Conservation (phyloP, 2,113 vertebrate genomes). For the Cathartes aura region DNA sequence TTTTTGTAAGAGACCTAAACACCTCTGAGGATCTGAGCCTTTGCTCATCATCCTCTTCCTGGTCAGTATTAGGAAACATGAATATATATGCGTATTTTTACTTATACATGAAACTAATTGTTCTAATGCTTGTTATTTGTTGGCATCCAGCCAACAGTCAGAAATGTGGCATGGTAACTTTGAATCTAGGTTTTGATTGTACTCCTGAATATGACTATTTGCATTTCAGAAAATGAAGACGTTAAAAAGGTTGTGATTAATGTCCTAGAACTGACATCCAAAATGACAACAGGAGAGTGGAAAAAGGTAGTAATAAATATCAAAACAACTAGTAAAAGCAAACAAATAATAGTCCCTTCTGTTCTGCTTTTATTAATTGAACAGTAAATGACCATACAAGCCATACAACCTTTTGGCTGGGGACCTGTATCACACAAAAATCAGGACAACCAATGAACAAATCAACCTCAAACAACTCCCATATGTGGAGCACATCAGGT, state of each 20-base stretch:
- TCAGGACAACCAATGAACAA: not conserved
- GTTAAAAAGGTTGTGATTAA: not conserved
- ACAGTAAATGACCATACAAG: not conserved
- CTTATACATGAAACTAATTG: not conserved
- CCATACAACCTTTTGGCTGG: not conserved
- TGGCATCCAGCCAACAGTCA: not conserved
- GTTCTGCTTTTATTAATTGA: not conserved
- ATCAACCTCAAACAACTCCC: not conserved
- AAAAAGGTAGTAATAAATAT: not conserved
- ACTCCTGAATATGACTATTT: not conserved
- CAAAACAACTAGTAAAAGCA: not conserved
- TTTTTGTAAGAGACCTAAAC: not conserved
- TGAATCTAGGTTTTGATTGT: not conserved
- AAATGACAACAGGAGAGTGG: not conserved
- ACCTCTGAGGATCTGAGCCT: not conserved
- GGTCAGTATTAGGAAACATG: not conserved
- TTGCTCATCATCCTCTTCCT: not conserved
- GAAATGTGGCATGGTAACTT: not conserved
- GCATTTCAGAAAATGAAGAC: slow-evolving; percentile 12
- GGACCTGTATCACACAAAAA: not conserved
- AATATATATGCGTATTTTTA: not conserved
- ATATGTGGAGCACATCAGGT: not conserved
- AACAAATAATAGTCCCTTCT: not conserved
- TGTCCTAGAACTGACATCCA: not conserved
- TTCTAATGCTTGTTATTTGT: not conserved